Evolutionary conservation across 1,140 invertebrate genomes (phyloP).

Genomic region (Aporrectodea caliginosa): DNA sequence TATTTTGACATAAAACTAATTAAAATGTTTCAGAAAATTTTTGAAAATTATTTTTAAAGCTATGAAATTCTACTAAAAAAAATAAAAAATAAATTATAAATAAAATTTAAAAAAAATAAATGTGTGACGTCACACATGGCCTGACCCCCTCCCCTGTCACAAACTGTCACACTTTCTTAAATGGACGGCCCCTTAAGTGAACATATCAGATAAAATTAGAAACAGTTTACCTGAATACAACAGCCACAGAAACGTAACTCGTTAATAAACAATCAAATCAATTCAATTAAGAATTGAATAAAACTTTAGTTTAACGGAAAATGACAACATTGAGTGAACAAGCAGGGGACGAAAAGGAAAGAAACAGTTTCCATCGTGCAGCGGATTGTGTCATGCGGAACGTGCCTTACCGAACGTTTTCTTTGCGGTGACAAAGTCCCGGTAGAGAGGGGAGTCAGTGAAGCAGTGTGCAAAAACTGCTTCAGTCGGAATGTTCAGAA

Average conservation of each 20-base stretch:
- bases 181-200: no score
- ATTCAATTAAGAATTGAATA: background rate
- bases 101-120: no score
- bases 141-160: no score
- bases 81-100: no score
- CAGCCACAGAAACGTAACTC: background rate
- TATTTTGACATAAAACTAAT: no score
- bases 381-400: background rate
- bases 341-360: background rate
- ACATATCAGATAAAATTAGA: no score
- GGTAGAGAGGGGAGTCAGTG: conserved; percentile 84
- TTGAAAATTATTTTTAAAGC: no score
- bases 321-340: background rate
- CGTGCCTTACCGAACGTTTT: conserved; percentile 69
- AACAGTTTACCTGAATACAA: background rate
- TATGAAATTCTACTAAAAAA: no score
- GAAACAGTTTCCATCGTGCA: no score
- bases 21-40: no score
- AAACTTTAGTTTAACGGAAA: background rate
- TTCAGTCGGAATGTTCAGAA: conserved; percentile 72
- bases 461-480: conserved; percentile 85
- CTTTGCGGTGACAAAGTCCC: conserved; percentile 73
- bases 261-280: background rate
- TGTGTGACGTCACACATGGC: no score
- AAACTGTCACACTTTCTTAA: no score